Percentiles rank a stretch among this genome's conserved stretches.
phyloP scores from a whole-genome alignment of 2,888 invertebrate species.

The Hypercompe scribonia region DNA sequence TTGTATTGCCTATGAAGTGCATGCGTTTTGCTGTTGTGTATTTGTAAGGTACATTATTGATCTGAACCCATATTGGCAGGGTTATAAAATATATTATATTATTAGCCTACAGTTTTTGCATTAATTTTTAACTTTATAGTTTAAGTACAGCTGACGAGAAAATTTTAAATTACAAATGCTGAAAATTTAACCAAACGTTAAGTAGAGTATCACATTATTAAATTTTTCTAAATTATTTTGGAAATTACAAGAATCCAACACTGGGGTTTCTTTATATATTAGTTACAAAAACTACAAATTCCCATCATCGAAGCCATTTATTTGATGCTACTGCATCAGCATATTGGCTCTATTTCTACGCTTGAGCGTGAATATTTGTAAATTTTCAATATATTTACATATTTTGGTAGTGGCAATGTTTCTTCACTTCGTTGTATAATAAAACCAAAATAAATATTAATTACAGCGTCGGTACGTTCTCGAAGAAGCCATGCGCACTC shows the following conservation, averaged over 20 bases:
- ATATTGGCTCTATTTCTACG: background rate
- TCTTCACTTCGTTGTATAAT: background rate
- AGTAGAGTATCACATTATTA: background rate
- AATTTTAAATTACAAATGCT: too few relatives aligned
- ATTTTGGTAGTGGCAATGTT: background rate
- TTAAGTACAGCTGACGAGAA: too few relatives aligned
- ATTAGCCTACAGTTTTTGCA: too few relatives aligned
- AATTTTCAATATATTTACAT: background rate
- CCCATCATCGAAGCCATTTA: background rate
- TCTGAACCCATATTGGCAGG: too few relatives aligned
- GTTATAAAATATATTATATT: too few relatives aligned
- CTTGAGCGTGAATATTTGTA: background rate
- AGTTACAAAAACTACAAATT: background rate
- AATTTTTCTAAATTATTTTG: background rate
- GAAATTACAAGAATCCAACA: background rate
- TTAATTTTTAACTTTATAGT: too few relatives aligned
- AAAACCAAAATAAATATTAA: background rate
- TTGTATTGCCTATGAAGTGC: background rate
- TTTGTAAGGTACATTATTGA: too few relatives aligned
- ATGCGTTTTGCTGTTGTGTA: too few relatives aligned
- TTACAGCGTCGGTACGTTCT: conserved; percentile 88
- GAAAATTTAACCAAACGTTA: too few relatives aligned
- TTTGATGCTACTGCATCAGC: background rate
- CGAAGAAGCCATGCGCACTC: conserved; percentile 89
- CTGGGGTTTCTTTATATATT: background rate